phyloP scores from a whole-genome alignment of 2,113 vertebrate species.

The Uria lomvia region DNA sequence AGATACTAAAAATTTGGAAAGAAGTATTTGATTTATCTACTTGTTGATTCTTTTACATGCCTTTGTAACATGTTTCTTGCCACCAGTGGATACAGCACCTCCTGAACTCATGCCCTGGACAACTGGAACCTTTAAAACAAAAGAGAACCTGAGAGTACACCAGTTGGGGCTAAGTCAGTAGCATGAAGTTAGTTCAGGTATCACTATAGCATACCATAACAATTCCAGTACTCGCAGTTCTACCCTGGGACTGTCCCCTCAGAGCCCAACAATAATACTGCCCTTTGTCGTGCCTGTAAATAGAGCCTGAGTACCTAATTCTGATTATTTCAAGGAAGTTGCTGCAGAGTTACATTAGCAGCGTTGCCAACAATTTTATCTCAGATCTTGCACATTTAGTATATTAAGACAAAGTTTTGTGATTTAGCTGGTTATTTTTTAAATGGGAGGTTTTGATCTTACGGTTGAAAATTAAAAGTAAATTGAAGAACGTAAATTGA shows the following conservation, averaged over 20 bases:
- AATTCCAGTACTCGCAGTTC: not conserved
- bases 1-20: not conserved
- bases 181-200: not conserved
- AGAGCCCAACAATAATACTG: not conserved
- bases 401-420: conserved; percentile 26
- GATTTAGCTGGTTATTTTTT: conserved; percentile 41
- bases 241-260: not conserved
- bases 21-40: not conserved
- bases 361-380: conserved; percentile 22
- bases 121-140: not conserved
- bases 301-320: not conserved
- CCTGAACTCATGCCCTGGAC: rapidly evolving
- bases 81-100: not conserved
- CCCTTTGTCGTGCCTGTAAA: not conserved
- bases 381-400: conserved; percentile 41
- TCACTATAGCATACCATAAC: not conserved
- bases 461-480: conserved; percentile 30
- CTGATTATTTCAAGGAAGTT: not conserved
- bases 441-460: conserved; percentile 40
- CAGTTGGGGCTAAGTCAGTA: not conserved
- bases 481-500: conserved; percentile 36
- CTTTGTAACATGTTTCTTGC: not conserved
- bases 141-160: not conserved
- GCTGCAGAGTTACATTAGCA: conserved; percentile 1
- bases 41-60: not conserved